Evolutionary conservation across 2,113 vertebrate genomes (phyloP).

Genomic region (Neoarius graeffei): DNA sequence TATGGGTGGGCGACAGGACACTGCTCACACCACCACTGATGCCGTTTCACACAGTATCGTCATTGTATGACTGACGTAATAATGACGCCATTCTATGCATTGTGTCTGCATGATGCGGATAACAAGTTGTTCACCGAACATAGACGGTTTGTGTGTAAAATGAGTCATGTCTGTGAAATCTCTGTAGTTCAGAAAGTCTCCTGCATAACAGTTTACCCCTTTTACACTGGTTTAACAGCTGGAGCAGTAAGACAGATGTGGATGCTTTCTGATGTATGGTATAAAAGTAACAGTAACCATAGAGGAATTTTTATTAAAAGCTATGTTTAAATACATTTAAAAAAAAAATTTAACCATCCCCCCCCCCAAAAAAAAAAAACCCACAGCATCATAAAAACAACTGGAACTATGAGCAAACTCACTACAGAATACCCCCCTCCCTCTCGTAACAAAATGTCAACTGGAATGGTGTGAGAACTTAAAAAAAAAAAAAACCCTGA

Average conservation of each 20-base stretch:
- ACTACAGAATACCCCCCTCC: no score
- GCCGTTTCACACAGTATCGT: slow-evolving; percentile 25
- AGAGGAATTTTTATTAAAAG: background rate
- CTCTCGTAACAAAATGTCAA: no score
- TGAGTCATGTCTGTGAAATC: background rate
- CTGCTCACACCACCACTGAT: slow-evolving; percentile 8
- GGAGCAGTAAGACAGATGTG: background rate
- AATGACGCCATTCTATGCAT: slow-evolving; percentile 14
- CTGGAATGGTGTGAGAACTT: no score
- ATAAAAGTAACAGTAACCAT: background rate
- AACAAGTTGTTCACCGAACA: background rate
- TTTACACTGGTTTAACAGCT: background rate
- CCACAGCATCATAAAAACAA: background rate
- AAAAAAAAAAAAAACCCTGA: no score
- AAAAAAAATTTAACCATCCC: background rate
- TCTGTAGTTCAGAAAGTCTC: background rate
- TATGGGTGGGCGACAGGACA: background rate
- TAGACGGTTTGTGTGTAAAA: slow-evolving; percentile 14
- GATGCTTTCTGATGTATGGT: background rate
- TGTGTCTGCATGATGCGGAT: background rate
- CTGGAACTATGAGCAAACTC: no score
- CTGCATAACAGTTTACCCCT: background rate
- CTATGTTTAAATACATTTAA: background rate
- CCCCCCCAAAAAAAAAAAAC: background rate
- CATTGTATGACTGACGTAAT: slow-evolving; percentile 37